A percentile compares a stretch with the other conserved stretches of the same genome.
These are phyloP conservation scores for Pelecanoides urinatrix DNA, from an alignment of 2,113 vertebrate genomes.

Conservation along the genomic window DNA sequence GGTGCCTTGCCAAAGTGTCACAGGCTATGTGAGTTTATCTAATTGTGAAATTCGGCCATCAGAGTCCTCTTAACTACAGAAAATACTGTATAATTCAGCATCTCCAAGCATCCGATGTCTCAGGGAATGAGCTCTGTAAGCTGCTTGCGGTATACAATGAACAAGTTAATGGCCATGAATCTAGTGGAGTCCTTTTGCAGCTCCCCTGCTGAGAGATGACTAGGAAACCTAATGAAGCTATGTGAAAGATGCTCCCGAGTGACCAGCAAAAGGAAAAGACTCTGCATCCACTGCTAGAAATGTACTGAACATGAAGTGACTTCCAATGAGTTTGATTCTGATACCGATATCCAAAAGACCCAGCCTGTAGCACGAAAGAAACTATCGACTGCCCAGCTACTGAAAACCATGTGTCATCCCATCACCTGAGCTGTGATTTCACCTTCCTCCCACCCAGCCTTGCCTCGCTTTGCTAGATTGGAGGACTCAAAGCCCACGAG, in stretches of 20 bases:
- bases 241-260: neutral
- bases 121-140: neutral
- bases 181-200: neutral
- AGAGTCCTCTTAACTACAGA: neutral
- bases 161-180: neutral
- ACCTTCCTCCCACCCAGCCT: neutral
- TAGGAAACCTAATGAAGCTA: neutral
- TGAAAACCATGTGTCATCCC: neutral
- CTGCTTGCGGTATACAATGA: accelerated
- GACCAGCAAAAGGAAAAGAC: neutral
- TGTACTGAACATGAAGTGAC: neutral
- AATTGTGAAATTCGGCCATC: neutral
- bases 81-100: neutral
- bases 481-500: neutral
- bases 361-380: neutral
- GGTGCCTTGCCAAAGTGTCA: neutral
- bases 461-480: accelerated
- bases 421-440: neutral
- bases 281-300: neutral
- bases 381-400: accelerated
- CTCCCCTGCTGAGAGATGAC: neutral
- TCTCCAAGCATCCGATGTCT: neutral
- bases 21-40: neutral
- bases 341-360: neutral
- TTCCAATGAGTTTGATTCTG: neutral